Evolutionary conservation across 2,797 vertebrate species (phyloP), one percentile per base, ranked within the genome.

Genomic region (Perodicticus potto): DNA sequence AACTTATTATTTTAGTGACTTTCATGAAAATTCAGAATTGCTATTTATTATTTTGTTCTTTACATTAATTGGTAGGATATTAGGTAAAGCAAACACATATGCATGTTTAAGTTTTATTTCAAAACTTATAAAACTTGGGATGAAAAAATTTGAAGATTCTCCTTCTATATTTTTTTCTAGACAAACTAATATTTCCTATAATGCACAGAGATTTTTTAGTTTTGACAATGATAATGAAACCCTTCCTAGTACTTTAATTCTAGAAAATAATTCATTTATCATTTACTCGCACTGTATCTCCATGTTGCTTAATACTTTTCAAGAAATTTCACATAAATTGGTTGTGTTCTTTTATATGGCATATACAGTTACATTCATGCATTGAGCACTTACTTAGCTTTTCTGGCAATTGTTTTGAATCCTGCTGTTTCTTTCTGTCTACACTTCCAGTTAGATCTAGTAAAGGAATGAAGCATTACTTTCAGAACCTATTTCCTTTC

Each of bases 261-360:
- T 80, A 32, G 81, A 59, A 84, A 37, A 29, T 0, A 86, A 67
- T 82, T 43, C 27, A 16, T 37, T 45, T 63, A 19, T 5, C 40
- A 45, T 43, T 13, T 77, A 40, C 37, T 87, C n/a, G n/a, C n/a
- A n/a, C n/a, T n/a, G 4, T 61, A 76, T 25, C 40, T 86, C 34
- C 17, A 37, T 87, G 13, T 57, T 55, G 23, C 11, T 83, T 96
- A 73, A 78, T 11, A 32, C 10, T 53, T 89, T 61, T 76, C 53
- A 92, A 76, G 73, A 86, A 85, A 89, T 5, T 65, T 96, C 34
- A 43, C 29, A 40, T 80, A 57, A 78, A 72, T 73, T 91, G 16
- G 43, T 7, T 13, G 61, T 55, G 87, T 78, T 57, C 27, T 19
- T 49, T 86, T 84, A 32, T 70, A 72, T 10, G 59, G 1, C 32